Conservation (phyloP, 2,888 invertebrate genomes). For the Biston stratarius region DNA sequence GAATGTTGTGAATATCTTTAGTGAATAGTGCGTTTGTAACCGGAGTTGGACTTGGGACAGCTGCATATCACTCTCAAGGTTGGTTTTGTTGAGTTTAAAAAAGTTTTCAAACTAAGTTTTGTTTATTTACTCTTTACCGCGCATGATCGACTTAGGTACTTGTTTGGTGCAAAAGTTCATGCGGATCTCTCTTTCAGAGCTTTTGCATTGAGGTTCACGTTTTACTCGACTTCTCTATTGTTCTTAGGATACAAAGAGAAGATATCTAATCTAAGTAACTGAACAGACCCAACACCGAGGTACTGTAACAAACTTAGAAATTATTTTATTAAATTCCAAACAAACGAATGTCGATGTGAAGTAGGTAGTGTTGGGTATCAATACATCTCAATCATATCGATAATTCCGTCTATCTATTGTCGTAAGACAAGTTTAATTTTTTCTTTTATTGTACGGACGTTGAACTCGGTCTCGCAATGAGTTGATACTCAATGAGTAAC, state of each 20-base stretch:
- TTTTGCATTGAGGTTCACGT: constrained; percentile 7
- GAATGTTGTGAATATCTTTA: constrained; percentile 83
- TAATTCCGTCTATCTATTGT: constrained; percentile 21
- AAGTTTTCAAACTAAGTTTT: constrained; percentile 77
- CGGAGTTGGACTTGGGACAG: constrained; percentile 64
- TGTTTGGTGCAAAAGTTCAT: constrained; percentile 29
- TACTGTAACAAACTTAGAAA: not conserved
- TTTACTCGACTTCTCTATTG: not conserved
- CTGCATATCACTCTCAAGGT: constrained; percentile 68
- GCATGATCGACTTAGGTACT: constrained; percentile 63
- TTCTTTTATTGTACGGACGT: constrained; percentile 16
- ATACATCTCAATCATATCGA: constrained; percentile 5
- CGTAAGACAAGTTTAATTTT: constrained; percentile 24
- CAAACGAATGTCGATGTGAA: not conserved
- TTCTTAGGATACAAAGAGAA: not conserved
- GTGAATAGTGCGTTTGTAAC: constrained; percentile 72
- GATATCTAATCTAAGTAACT: not conserved
- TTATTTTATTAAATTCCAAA: not conserved
- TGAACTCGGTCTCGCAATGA: constrained; percentile 21
- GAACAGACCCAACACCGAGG: too few relatives aligned
- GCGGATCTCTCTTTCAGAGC: not conserved
- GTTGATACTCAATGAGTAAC: not conserved
- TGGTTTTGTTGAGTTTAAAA: constrained; percentile 54
- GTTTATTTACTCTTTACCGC: constrained; percentile 82
- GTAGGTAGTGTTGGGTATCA: not conserved